These are phyloP conservation scores for Himalopsyche kuldschensis DNA, from an alignment of 2,888 invertebrate genomes.

Conservation along the genomic window DNA sequence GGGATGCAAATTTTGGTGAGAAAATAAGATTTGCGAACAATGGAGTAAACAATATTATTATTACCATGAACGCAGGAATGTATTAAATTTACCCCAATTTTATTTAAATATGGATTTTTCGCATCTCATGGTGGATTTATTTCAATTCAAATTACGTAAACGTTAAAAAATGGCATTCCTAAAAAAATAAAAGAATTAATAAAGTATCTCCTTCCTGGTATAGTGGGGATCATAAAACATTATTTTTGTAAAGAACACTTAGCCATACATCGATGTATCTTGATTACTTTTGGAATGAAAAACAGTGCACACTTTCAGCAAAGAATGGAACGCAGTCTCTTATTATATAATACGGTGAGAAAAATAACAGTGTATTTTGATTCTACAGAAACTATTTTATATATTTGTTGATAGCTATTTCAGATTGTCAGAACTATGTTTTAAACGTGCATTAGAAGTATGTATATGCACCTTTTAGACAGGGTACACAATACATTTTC, in stretches of 20 bases:
- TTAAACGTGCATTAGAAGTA: no score
- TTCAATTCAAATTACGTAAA: background rate
- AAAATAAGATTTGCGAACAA: conserved; percentile 25
- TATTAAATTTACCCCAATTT: background rate
- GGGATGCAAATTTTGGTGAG: conserved; percentile 36
- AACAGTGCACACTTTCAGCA: no score
- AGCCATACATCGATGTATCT: background rate
- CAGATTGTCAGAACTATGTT: no score
- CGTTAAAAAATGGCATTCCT: background rate
- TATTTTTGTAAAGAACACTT: background rate
- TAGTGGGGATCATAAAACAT: background rate
- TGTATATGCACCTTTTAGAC: no score
- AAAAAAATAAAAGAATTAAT: background rate
- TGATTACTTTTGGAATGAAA: background rate
- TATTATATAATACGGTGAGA: no score
- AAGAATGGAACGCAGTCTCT: no score
- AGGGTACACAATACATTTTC: no score
- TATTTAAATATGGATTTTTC: background rate
- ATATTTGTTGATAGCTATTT: no score
- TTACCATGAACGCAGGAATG: background rate
- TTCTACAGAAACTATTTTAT: no score
- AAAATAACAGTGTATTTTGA: no score
- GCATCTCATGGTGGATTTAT: background rate
- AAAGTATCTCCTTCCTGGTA: background rate
- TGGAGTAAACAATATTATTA: background rate